Conservation (phyloP, 2,797 vertebrate species). For the Syngnathus rostellatus region DNA sequence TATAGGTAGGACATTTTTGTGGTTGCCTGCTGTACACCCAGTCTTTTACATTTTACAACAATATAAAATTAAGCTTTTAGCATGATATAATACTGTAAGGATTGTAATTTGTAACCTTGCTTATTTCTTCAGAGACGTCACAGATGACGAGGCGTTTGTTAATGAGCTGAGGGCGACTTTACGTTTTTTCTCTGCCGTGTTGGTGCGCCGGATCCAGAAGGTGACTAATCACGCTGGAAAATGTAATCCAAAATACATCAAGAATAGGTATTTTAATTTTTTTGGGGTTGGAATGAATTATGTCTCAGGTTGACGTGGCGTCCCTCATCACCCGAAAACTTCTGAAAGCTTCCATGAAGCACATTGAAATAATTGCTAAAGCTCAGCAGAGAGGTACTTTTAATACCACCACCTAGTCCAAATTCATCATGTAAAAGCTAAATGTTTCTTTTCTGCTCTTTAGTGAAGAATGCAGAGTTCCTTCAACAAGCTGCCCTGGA, state of each 20-base stretch:
- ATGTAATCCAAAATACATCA: neutral
- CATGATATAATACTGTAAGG: no score
- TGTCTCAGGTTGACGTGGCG: constrained; percentile 83
- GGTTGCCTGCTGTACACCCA: neutral
- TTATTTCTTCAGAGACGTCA: constrained; percentile 75
- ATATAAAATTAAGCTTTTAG: no score
- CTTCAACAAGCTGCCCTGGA: constrained; percentile 91
- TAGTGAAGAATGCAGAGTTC: constrained; percentile 83
- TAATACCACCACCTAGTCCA: neutral
- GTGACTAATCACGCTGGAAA: constrained; percentile 46
- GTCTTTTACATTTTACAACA: no score
- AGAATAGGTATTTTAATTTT: neutral
- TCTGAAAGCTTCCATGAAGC: constrained; percentile 94
- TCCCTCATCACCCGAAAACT: constrained; percentile 86
- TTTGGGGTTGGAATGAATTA: no score
- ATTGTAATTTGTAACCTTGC: neutral
- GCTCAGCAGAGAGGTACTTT: constrained; percentile 86
- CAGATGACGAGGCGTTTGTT: constrained; percentile 92
- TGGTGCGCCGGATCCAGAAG: constrained; percentile 90
- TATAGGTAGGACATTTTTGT: constrained; percentile 77
- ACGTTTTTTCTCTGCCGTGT: constrained; percentile 85
- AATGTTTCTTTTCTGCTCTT: constrained; percentile 17
- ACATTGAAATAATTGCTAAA: constrained; percentile 94
- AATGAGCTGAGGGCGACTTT: constrained; percentile 85
- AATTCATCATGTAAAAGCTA: neutral